Conservation (phyloP, 37 sponge, comb jelly and placozoan species). For the Hexactinellida sp. region DNA sequence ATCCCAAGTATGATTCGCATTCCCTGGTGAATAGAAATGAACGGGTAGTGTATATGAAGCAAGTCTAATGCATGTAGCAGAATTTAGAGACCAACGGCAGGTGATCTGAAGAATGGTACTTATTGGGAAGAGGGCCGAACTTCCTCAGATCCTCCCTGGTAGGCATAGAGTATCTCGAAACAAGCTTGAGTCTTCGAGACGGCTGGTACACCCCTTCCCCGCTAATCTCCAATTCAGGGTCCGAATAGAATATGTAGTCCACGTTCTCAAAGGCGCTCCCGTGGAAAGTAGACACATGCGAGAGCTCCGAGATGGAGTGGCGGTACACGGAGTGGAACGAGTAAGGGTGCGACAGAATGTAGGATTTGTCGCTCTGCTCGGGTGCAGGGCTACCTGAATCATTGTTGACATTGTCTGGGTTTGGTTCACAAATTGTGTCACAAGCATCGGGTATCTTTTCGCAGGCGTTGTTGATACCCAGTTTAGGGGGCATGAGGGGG, state of each 20-base stretch:
- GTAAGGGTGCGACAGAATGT: constrained; percentile 43
- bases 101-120: constrained; percentile 63
- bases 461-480: constrained; percentile 43
- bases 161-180: constrained; percentile 33
- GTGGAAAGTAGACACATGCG: constrained; percentile 55
- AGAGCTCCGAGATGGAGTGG: background rate
- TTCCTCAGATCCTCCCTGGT: constrained; percentile 28
- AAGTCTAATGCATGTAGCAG: constrained; percentile 17
- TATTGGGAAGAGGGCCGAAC: constrained; percentile 66
- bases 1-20: too few relatives aligned
- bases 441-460: background rate
- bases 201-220: background rate
- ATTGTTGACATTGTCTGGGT: background rate
- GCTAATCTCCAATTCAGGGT: background rate
- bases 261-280: constrained; percentile 36
- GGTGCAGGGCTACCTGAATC: background rate
- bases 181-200: constrained; percentile 26
- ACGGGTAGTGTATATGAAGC: too few relatives aligned
- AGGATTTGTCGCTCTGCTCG: background rate
- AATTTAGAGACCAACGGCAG: constrained; percentile 43
- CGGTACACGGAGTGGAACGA: constrained; percentile 39
- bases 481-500: constrained; percentile 37
- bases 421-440: background rate
- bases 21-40: too few relatives aligned
- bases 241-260: constrained; percentile 63